Evolutionary conservation across 2,888 invertebrate genomes (phyloP).

Genomic region (Steinernema carpocapsae): DNA sequence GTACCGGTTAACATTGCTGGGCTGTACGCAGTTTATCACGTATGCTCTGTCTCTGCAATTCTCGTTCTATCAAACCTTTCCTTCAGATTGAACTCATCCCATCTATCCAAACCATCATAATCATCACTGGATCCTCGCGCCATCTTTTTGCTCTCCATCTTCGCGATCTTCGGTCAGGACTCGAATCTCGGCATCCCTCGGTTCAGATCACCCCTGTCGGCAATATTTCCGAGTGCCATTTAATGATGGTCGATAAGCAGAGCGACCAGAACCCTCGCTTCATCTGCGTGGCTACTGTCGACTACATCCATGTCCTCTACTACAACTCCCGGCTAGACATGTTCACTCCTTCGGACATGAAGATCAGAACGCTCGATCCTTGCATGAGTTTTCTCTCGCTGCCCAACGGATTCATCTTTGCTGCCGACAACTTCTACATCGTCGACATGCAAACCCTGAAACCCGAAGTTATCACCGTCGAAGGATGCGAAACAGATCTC

Average conservation of each 20-base stretch:
- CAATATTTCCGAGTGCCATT: conserved; percentile 47
- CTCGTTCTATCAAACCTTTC: background rate
- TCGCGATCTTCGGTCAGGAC: conserved; percentile 41
- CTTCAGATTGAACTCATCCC: conserved; percentile 46
- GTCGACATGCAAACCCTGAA: conserved; percentile 41
- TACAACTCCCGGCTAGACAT: conserved; percentile 56
- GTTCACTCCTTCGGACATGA: conserved; percentile 52
- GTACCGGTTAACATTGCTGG: conserved; percentile 57
- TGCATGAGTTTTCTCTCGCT: conserved; percentile 48
- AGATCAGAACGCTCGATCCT: conserved; percentile 44
- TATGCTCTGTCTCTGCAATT: conserved; percentile 20
- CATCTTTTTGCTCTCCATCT: conserved; percentile 41
- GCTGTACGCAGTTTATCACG: conserved; percentile 49
- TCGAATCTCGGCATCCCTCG: conserved; percentile 34
- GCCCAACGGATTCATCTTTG: conserved; percentile 56
- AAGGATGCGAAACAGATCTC: conserved; percentile 55
- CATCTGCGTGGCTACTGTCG: conserved; percentile 49
- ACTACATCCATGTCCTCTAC: conserved; percentile 55
- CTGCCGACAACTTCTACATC: conserved; percentile 62
- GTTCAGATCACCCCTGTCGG: conserved; percentile 43
- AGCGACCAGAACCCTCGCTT: conserved; percentile 39
- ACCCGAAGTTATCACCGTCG: conserved; percentile 37
- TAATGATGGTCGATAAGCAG: conserved; percentile 45
- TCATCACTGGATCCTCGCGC: conserved; percentile 44
- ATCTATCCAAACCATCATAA: conserved; percentile 48